Evolutionary conservation across 2,888 invertebrate genomes (phyloP), one percentile per base, ranked within the genome.

Genomic region (Oxycera nigricornis): DNA sequence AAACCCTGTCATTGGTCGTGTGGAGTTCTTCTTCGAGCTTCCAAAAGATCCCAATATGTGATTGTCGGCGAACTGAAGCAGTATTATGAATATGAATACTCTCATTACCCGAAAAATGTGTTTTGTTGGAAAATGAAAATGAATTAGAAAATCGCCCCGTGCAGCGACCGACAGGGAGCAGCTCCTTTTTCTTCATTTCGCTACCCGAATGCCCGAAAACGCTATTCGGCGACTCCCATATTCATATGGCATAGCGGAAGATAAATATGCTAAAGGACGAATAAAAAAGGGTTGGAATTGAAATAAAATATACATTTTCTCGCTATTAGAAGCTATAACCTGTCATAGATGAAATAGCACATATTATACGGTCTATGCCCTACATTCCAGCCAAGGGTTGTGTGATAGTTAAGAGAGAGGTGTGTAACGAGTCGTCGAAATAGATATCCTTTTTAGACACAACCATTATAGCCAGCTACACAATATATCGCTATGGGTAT

Each of bases 201-300:
- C 24, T n/a, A n/a, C n/a, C n/a, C n/a, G 24, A 55, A 39, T 39
- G 55, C 28, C 59, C 62, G 62, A 39, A 62, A 55, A 65, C 22
- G 39, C 65, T 11, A 65, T 65, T 65, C 17, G 39, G 41, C 65
- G 55, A 55, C 35, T 65, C 65, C 24, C 41, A 65, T 39, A 65
- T 62, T 39, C 62, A 62, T 65, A 65, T 39, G 11, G 41, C 28
- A 24, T 24, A 24, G 22, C 20, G 24, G 9, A 22, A 52, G 46
- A 70, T 55, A 55, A 30, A 30, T 70, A 50, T 68, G 68, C 28
- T 68, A 28, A 31, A 65, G 41, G 39, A 24, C 65, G 22, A 65
- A 65, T 52, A 70, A 70, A 70, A 70, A 70, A 70, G 70, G 70
- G 70, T 70, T 70, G 70, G 70, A 70, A 70, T 70, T 70, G 30